Evolutionary conservation across 1,140 invertebrate species (phyloP).

Genomic region (Eupeodes corollae): DNA sequence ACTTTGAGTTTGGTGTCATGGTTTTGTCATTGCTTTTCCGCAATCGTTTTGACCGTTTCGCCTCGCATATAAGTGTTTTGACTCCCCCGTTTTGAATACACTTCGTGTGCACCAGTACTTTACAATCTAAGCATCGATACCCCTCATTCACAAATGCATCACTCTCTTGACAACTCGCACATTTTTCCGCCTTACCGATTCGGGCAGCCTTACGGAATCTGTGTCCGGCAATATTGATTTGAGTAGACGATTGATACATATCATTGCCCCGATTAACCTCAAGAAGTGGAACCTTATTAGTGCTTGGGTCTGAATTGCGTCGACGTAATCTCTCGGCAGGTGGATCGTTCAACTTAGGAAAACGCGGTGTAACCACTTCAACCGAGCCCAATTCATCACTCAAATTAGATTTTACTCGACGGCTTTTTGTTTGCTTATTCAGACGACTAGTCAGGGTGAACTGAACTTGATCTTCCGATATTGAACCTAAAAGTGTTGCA

Average conservation of each 20-base stretch:
- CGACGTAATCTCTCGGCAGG: constrained; percentile 38
- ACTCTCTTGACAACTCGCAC: constrained; percentile 59
- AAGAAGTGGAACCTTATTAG: constrained; percentile 22
- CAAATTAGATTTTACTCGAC: constrained; percentile 3
- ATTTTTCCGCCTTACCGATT: constrained; percentile 66
- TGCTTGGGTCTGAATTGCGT: constrained; percentile 62
- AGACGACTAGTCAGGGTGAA: background rate
- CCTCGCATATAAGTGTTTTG: constrained; percentile 52
- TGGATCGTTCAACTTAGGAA: background rate
- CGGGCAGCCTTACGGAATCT: constrained; percentile 58
- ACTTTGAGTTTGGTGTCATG: constrained; percentile 57
- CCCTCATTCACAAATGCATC: constrained; percentile 70
- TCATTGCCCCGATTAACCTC: constrained; percentile 9
- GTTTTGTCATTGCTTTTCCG: constrained; percentile 44
- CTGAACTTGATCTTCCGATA: constrained; percentile 4
- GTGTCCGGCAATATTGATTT: constrained; percentile 10
- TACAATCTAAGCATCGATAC: constrained; percentile 71
- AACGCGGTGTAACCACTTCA: background rate
- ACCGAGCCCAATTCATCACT: background rate
- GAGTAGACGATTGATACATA: constrained; percentile 7
- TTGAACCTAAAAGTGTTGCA: constrained; percentile 17
- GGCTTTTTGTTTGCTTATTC: background rate
- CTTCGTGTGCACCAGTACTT: constrained; percentile 74
- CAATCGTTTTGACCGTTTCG: constrained; percentile 8
- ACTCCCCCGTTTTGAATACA: constrained; percentile 74